Evolutionary conservation across 1,140 invertebrate species (phyloP).

Genomic region (Drosophila willistoni): DNA sequence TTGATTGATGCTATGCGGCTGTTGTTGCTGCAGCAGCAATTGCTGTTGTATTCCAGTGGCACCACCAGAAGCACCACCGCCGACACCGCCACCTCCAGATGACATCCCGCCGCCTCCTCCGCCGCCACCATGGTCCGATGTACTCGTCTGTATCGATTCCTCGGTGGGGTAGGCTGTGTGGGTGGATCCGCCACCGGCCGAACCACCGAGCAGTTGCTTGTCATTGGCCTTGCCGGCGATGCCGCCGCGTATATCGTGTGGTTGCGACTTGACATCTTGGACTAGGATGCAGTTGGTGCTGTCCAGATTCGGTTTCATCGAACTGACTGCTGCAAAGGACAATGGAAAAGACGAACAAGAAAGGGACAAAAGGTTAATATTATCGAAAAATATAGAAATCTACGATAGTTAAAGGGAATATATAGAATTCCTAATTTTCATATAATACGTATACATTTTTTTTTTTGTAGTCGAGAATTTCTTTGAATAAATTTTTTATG

Average conservation of each 20-base stretch:
- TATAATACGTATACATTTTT: no score
- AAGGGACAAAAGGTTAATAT: no score
- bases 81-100: background rate
- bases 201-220: constrained; percentile 85
- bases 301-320: constrained; percentile 92
- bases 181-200: constrained; percentile 12
- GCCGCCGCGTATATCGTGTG: constrained; percentile 88
- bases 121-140: constrained; percentile 86
- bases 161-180: constrained; percentile 74
- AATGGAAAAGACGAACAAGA: background rate
- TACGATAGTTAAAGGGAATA: no score
- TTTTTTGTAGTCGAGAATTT: no score
- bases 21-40: constrained; percentile 73
- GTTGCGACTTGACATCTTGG: constrained; percentile 94
- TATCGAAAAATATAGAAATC: no score
- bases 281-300: constrained; percentile 93
- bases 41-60: constrained; percentile 73
- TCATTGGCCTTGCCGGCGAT: constrained; percentile 55
- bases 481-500: constrained; percentile 13
- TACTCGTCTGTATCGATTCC: constrained; percentile 88
- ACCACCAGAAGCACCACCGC: constrained; percentile 15
- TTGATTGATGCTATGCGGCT: constrained; percentile 76
- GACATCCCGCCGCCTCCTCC: constrained; percentile 24
- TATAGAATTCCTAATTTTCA: no score
- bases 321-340: constrained; percentile 90